Evolutionary conservation across 2,797 vertebrate species (phyloP), one percentile per base, ranked within the genome.

Genomic region (Pygocentrus nattereri): DNA sequence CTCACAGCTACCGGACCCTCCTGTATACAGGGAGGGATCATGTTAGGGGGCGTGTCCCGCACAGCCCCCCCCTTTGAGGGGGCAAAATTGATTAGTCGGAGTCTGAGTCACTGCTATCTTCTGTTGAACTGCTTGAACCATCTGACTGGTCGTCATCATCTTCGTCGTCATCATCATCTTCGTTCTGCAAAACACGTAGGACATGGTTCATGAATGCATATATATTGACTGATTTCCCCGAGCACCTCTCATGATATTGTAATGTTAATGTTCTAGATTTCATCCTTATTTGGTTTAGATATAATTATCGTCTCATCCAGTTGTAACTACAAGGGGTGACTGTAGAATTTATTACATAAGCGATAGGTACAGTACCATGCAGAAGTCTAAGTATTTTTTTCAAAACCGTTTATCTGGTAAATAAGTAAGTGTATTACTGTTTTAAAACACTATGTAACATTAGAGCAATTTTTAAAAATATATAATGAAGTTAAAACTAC

Each of bases 31-130:
- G 84, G 19, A 13, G 74, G 86, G 81, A 82, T 82, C 54, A 84
- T 61, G 34, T 64, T 73, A 87, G 89, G 88, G 84, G 93, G 91
- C 67, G 81, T 93, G 92, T 91, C 90, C 93, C 87, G 87, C 91
- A 93, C 93, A 79, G 89, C 91, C 83, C 87, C 90, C 91, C 89
- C 23, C 89, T 86, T 38, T 75, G 54, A 77, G 72, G 82, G 87
- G 90, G 81, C 62, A 27, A 21, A 49, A 38, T 69, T 85, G 19
- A 80, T 89, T 93, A 95, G 87, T 95, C 95, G 0, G 95, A 92
- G 85, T 95, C 94, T 0, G 94, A 93, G 67, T 95, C 94, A 62
- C 93, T 95, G 81, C 92, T 93, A 76, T 94, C 94, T 56, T 94
- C 94, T 0, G 94, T 87, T 18, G 94, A 94, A 79, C 88, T 90